A percentile compares a stretch with the other conserved stretches of the same genome.
Conservation (phyloP, 2,888 invertebrate genomes). For the Thymelicus sylvestris region DNA sequence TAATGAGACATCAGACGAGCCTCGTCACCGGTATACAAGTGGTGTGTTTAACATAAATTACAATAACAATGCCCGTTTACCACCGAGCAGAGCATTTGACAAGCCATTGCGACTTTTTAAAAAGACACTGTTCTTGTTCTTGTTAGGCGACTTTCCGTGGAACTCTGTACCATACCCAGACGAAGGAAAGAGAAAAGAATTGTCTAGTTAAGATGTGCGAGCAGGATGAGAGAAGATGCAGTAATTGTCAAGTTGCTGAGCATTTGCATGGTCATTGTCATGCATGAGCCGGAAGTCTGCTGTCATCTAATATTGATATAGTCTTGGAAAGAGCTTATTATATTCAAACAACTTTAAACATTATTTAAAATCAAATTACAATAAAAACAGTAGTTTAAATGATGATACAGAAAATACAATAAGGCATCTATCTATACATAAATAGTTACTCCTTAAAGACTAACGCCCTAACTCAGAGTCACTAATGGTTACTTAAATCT, state of each 20-base stretch:
- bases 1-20: conserved; percentile 50
- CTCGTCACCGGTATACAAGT: conserved; percentile 45
- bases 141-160: conserved; percentile 30
- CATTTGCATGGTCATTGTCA: conserved; percentile 25
- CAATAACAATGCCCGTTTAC: conserved; percentile 55
- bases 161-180: conserved; percentile 1
- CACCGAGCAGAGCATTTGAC: conserved; percentile 31
- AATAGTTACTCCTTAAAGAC: too few species aligned
- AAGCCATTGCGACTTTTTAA: conserved; percentile 32
- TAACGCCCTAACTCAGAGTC: too few species aligned
- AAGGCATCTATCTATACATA: too few species aligned
- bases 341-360: neutral
- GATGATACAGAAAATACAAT: too few species aligned
- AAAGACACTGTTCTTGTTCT: conserved; percentile 34
- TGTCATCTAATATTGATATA: conserved; percentile 23
- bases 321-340: conserved; percentile 1
- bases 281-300: conserved; percentile 18
- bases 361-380: neutral
- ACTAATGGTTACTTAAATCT: too few species aligned
- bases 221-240: conserved; percentile 9
- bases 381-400: neutral
- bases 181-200: conserved; percentile 5
- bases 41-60: conserved; percentile 65
- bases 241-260: conserved; percentile 14
- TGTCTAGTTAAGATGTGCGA: neutral